phyloP scores from a whole-genome alignment of 1,140 invertebrate species.

The Samia ricini region DNA sequence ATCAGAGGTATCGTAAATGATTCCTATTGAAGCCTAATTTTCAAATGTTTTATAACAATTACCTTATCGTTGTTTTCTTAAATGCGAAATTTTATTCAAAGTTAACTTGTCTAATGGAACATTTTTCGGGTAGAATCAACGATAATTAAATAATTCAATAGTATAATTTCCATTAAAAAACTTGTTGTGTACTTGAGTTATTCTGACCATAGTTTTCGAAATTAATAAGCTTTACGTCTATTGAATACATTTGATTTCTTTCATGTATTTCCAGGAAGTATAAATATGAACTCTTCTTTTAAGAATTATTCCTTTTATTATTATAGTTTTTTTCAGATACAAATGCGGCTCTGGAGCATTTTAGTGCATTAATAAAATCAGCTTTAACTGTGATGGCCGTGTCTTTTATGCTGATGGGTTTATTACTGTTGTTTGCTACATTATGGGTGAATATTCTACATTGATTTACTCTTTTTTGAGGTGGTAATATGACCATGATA shows the following conservation, averaged over 20 bases:
- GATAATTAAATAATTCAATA: background rate
- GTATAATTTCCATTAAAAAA: too few species aligned
- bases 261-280: background rate
- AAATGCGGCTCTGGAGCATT: conserved; percentile 14
- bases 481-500: background rate
- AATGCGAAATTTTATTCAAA: background rate
- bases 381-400: conserved; percentile 13
- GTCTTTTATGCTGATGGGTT: conserved; percentile 25
- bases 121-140: background rate
- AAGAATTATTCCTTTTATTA: background rate
- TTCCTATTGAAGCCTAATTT: background rate
- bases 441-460: conserved; percentile 20
- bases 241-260: too few species aligned
- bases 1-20: conserved; percentile 20
- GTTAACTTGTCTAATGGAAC: background rate
- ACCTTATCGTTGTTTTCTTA: background rate
- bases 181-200: too few species aligned
- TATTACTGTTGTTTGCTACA: conserved; percentile 22
- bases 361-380: conserved; percentile 16
- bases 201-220: too few species aligned
- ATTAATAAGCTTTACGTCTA: too few species aligned
- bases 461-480: background rate
- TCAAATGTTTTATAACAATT: background rate
- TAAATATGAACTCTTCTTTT: background rate
- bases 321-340: conserved; percentile 18